Base-by-base conservation (phyloP, 2,113 vertebrate species). In the Columba livia region DNA sequence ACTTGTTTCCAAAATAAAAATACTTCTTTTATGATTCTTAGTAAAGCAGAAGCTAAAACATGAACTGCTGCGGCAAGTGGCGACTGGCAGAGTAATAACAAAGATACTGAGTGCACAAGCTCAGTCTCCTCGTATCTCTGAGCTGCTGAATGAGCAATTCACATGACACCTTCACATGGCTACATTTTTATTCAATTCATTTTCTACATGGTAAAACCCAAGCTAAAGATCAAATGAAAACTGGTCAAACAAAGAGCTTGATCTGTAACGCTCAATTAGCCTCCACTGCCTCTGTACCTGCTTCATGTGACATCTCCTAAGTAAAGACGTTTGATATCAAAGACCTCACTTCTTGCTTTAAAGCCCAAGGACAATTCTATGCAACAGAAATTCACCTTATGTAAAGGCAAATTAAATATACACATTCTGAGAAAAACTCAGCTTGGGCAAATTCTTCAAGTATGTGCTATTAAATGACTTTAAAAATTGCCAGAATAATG, bases 121-220 rank as follows among this genome's bases (percentile, higher is more conserved):
- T 67, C 71, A 86, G 75, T 79, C 62, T 83, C 60, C 13, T 42
- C 73, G 85, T 80, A 86, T 66, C 79, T 87, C 91, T 9, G 47
- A 78, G 77, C 54, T 80, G 56, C 11, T 80, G 19, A 90, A 93
- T 15, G 8, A 94, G 78, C 69, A 80, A 86, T 71, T 80, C 94
- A 86, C 61, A 67, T 26, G 79, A 83, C 85, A 96, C 83, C 65
- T 54, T 60, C 53, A 78, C 58, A 57, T 1, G 29, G 88, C 38
- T 86, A 66, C 79, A 90, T 84, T 94, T 88, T 82, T 81, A 85
- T 81, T 88, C 88, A 81, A 67, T 86, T 64, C 32, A 79, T 87
- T 79, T 66, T 21, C 54, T 75, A 75, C 42, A 21, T 0, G 9
- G 83, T 51, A 87, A 91, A 90, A 87, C 6, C 8, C 4, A 29